Evolutionary conservation across 2,888 invertebrate species (phyloP).

Genomic region (Arctia plantaginis): DNA sequence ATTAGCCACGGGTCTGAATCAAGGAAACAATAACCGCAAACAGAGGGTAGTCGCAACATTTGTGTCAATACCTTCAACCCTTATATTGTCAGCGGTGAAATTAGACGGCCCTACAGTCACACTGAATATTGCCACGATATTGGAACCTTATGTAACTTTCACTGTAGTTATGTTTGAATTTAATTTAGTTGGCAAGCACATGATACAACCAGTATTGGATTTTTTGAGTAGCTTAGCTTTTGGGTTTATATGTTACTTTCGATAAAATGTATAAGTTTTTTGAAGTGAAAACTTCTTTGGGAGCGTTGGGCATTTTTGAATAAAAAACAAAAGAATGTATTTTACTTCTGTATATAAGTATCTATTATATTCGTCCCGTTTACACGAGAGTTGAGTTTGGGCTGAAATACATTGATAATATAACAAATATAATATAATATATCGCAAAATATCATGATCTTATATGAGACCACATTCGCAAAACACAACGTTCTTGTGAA

Average conservation of each 20-base stretch:
- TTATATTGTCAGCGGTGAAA: conserved; percentile 70
- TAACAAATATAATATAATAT: too few relatives aligned
- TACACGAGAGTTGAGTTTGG: too few relatives aligned
- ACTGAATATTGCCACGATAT: conserved; percentile 55
- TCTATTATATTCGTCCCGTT: too few relatives aligned
- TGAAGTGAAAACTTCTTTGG: too few relatives aligned
- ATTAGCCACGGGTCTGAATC: conserved; percentile 75
- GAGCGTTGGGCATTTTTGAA: too few relatives aligned
- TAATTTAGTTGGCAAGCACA: conserved; percentile 9
- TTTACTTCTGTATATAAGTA: too few relatives aligned
- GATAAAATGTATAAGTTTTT: too few relatives aligned
- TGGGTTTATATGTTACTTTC: not conserved
- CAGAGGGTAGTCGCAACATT: conserved; percentile 77
- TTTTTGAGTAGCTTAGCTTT: not conserved
- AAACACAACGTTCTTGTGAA: too few relatives aligned
- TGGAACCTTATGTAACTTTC: conserved; percentile 50
- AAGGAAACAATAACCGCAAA: conserved; percentile 84
- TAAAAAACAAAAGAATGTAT: too few relatives aligned
- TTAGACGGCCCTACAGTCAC: conserved; percentile 56
- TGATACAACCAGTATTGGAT: not conserved
- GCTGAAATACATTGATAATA: too few relatives aligned
- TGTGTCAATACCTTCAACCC: conserved; percentile 79
- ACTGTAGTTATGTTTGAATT: conserved; percentile 21
- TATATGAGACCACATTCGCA: too few relatives aligned
- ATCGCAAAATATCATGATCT: too few relatives aligned